A percentile compares a stretch with the other conserved stretches of the same genome.
These are phyloP conservation scores for Drosophila chauvacae DNA, from an alignment of 1,140 invertebrate species.

Conservation along the genomic window DNA sequence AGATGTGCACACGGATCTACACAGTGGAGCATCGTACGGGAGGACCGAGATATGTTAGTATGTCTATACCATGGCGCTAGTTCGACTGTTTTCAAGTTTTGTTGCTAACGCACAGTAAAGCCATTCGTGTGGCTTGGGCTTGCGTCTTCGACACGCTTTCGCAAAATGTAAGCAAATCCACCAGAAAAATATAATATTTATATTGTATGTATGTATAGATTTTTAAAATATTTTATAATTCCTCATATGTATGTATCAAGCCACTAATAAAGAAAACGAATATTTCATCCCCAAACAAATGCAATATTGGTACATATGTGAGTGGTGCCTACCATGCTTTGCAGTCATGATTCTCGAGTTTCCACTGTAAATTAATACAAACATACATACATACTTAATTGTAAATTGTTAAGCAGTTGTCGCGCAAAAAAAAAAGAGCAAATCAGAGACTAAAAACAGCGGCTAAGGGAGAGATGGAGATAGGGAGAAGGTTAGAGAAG, in stretches of 20 bases:
- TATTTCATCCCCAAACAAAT: too few relatives aligned
- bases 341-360: neutral
- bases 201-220: too few relatives aligned
- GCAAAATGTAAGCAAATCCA: neutral
- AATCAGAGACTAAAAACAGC: conserved; percentile 21
- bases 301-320: neutral
- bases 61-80: neutral
- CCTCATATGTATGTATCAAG: too few relatives aligned
- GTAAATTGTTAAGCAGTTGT: conserved; percentile 59
- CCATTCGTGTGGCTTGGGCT: neutral
- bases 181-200: too few relatives aligned
- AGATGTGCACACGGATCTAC: conserved; percentile 29
- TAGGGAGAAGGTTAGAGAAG: neutral
- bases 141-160: too few relatives aligned
- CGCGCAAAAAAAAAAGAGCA: conserved; percentile 32
- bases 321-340: neutral
- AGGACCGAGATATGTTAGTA: neutral
- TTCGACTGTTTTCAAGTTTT: neutral
- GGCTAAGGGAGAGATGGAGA: neutral
- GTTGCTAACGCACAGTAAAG: neutral
- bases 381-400: conserved; percentile 30
- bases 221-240: too few relatives aligned
- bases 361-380: conserved; percentile 20
- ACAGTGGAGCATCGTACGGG: conserved; percentile 1
- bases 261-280: too few relatives aligned